These are phyloP conservation scores for Wiebesia pumilae DNA, from an alignment of 1,140 invertebrate genomes.

Conservation along the genomic window DNA sequence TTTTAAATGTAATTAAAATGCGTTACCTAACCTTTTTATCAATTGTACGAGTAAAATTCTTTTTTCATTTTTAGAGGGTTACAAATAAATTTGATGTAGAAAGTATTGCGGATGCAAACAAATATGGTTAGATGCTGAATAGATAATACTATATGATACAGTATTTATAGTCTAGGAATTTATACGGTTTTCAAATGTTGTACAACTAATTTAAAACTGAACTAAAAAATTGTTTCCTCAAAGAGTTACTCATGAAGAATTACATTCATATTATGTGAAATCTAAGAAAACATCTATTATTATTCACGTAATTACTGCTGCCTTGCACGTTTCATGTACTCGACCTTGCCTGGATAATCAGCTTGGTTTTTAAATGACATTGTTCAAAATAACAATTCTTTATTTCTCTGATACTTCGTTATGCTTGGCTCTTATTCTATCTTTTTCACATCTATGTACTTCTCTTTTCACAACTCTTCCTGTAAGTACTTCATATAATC, in stretches of 20 bases:
- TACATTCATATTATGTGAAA: not conserved
- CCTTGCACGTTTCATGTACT: constrained; percentile 1
- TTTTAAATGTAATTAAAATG: too few species aligned
- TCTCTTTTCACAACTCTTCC: not conserved
- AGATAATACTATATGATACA: too few species aligned
- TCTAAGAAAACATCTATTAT: not conserved
- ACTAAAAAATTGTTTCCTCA: not conserved
- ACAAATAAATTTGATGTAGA: too few species aligned
- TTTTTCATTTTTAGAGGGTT: too few species aligned
- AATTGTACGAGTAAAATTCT: too few species aligned
- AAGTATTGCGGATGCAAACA: too few species aligned
- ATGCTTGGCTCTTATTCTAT: not conserved
- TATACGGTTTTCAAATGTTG: not conserved
- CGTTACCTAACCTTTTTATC: too few species aligned
- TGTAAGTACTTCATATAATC: not conserved
- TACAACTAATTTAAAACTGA: not conserved
- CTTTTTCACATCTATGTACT: not conserved
- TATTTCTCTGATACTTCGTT: not conserved
- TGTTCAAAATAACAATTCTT: not conserved
- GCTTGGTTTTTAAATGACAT: not conserved
- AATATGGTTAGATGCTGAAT: too few species aligned
- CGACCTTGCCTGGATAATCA: constrained; percentile 41
- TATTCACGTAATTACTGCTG: not conserved
- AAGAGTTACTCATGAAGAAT: not conserved
- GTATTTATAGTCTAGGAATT: too few species aligned